Conservation (phyloP, 2,113 vertebrate genomes). For the Albula goreensis region DNA sequence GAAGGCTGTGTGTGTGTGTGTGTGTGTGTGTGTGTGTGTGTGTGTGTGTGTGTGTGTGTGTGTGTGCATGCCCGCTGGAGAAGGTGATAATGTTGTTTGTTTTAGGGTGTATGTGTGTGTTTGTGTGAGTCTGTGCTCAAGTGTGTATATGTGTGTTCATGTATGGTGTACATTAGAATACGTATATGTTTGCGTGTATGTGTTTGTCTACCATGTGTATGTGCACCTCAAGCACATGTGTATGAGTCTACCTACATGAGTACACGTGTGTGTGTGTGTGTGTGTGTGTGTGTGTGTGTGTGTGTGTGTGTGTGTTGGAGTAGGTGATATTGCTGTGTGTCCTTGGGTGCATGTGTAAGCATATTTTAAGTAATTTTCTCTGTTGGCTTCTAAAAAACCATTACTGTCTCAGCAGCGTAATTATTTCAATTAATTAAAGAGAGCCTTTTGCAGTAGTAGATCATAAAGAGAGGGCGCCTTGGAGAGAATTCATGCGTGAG, state of each 20-base stretch:
- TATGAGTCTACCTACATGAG: neutral
- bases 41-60: neutral
- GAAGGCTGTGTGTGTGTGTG: neutral
- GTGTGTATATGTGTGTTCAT: neutral
- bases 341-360: neutral
- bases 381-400: slow-evolving; percentile 1
- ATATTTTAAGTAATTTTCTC: slow-evolving; percentile 17
- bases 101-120: neutral
- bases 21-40: neutral
- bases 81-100: neutral
- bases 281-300: neutral
- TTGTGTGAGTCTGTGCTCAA: neutral
- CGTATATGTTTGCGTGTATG: neutral
- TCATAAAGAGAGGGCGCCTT: neutral
- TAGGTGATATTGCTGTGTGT: neutral
- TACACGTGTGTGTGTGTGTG: neutral
- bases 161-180: neutral
- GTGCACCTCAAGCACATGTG: neutral
- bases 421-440: slow-evolving; percentile 27
- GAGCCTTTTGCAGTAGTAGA: neutral
- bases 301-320: neutral
- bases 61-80: neutral
- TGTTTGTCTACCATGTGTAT: neutral
- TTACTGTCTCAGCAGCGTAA: slow-evolving; percentile 7
- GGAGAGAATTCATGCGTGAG: neutral